Evolutionary conservation across 1,140 invertebrate genomes (phyloP), one percentile per base, ranked within the genome.

Genomic region (Ditylenchus dipsaci): DNA sequence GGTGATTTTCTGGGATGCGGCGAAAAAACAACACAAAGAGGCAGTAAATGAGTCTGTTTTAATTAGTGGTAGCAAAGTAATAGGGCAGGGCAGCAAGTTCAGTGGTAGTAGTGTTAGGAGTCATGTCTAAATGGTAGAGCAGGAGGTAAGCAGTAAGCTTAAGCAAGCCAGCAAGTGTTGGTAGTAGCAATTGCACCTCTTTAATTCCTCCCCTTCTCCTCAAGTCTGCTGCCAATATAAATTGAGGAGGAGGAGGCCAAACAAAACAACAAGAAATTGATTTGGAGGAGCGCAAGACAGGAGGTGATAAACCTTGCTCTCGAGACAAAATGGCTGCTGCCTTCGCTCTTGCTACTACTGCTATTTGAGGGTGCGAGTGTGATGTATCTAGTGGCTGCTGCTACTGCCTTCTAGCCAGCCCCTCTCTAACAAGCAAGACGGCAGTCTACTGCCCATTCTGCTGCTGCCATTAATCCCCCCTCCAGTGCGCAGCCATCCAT

Each of bases 211-310:
- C 49, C 8, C 49, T 53, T 17, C 49, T 26, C 15, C 49, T 53
- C 49, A n/a, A n/a, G 43, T 45, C 49, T 17, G 15, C 49, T 53
- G 49, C 49, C 49, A 53, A 53, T 53, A 53, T 21, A 53, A 53
- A 21, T 38, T 38, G 3, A 38, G n/a, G n/a, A n/a, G n/a, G n/a
- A n/a, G n/a, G n/a, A n/a, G 49, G 49, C n/a, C 49, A 15, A 53
- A 53, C 49, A 53, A 53, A 21, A 26, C n/a, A 38, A 38, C n/a
- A 26, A 26, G 23, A 53, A 53, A 53, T 53, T 53, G 49, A 53
- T 53, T 53, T 53, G n/a, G n/a, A 53, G 49, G 1, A 26, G 49
- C 49, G 49, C 49, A 15, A 45, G 49, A 19, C 3, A 53, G 3
- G n/a, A 53, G 49, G 49, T 17, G 49, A 53, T 53, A 53, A 53